Base-by-base conservation (phyloP, 1,140 invertebrate genomes). In the Drosophila bocki region DNA sequence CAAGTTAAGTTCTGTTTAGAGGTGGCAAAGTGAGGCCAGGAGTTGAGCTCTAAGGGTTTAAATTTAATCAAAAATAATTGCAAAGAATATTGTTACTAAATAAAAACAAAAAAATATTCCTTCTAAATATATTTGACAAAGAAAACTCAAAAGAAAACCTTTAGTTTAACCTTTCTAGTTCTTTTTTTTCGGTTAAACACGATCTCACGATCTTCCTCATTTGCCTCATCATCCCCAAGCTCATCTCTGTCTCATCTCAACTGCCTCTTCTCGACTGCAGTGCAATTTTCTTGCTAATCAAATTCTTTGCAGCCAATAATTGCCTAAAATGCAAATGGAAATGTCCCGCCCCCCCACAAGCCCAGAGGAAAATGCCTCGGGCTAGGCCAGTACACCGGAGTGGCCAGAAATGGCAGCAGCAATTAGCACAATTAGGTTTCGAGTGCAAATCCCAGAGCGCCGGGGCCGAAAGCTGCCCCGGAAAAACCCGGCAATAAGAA, bases 351-450 rank as follows among this genome's bases (percentile, higher is more conserved):
- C 29, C 68, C 51, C 44, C 42, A 19, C 17, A 37, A 50, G 42
- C 15, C 15, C 22, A 22, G 22, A 33, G 50, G 12, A 50, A 72
- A 72, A 72, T 71, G 69, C 69, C 33, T 72, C 67, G 37, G 69
- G 69, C 37, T 19, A 17, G 37, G 29, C 29, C 50, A 51, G n/a
- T 19, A 7, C 1, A 19, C 19, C 51, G 13, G 51, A 54, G 33
- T 54, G 51, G 51, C 51, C 53, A 56, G 53, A 56, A 56, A 56
- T 56, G 53, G 53, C 35, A 56, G 53, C 53, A 56, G 83, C 88
- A 91, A 91, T 91, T 91, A 91, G 88, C 88, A 91, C 85, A 91
- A 91, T 91, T 91, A 91, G 81, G 88, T 91, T 91, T 87, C 88
- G 88, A 91, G 78, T 91, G 71, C 87, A 91, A 91, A 85, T 91